Base-by-base conservation (phyloP, 2,888 invertebrate species). In the Melanargia galathea region DNA sequence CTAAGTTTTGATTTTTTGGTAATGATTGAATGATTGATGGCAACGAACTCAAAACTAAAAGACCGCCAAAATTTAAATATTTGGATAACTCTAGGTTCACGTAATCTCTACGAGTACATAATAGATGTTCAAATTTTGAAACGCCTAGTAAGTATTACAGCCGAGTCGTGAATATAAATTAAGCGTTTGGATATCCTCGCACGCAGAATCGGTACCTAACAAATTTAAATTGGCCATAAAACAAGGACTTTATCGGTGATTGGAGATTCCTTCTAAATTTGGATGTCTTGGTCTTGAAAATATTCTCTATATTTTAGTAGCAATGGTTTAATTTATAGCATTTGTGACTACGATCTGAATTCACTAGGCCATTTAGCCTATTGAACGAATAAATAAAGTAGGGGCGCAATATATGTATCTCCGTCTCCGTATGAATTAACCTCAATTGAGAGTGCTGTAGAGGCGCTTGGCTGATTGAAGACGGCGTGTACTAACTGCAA, bases 381-480 rank as follows among this genome's bases (percentile, higher is more conserved):
- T 89, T 88, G 86, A 84, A 85, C 84, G 82, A 83, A 86, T 86
- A 86, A 84, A 88, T 87, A 86, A 85, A 82, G 84, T 81, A 84
- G 84, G 86, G 87, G 86, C 84, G 84, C 85, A 85, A 83, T 84
- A 81, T 86, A 85, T n/a, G n/a, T 89, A 86, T 84, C 83, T 87
- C 84, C 83, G 87, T 84, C 89, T 90, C 84, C 83, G 81, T 85
- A 85, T 76, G 80, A 91, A 90, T 91, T 91, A 90, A 91, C 90
- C 90, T 88, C 91, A 91, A 91, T 91, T 91, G 91, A 90, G 81
- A 78, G 83, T 78, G 80, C 78, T 83, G 84, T 84, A 86, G 77
- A 89, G 89, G 89, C 88, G 87, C 87, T 88, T 86, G 83, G 85
- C 83, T 90, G 87, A 90, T 90, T 91, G 90, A 88, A 88, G 82